Conservation (phyloP, 2,888 invertebrate genomes). For the Oxyteleia sp. region DNA sequence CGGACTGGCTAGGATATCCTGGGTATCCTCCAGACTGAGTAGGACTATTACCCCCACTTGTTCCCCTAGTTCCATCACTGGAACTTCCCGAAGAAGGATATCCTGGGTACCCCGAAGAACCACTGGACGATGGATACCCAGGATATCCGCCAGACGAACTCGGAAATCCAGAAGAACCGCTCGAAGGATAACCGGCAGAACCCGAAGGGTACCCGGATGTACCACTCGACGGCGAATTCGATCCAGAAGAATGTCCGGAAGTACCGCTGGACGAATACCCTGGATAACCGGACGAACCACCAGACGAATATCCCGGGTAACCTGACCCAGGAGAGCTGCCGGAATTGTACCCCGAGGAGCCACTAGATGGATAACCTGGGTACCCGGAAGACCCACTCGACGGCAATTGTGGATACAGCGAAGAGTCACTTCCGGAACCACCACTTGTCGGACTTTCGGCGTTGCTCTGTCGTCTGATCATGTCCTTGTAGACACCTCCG, state of each 20-base stretch:
- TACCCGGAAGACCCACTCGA: slow-evolving; percentile 28
- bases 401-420: slow-evolving; percentile 42
- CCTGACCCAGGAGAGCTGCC: too few relatives aligned
- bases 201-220: slow-evolving; percentile 30
- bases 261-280: too few relatives aligned
- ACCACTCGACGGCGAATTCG: too few relatives aligned
- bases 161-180: slow-evolving; percentile 39
- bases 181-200: slow-evolving; percentile 48
- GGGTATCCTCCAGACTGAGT: too few relatives aligned
- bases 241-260: too few relatives aligned
- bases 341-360: too few relatives aligned
- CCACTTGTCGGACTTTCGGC: slow-evolving; percentile 2
- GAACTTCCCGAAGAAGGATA: slow-evolving; percentile 30
- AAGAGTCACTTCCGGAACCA: slow-evolving; percentile 5
- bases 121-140: slow-evolving; percentile 5
- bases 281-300: too few relatives aligned
- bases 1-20: slow-evolving; percentile 63
- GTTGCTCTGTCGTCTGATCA: slow-evolving; percentile 76
- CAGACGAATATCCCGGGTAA: slow-evolving; percentile 70
- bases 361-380: slow-evolving; percentile 28
- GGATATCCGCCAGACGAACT: too few relatives aligned
- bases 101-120: slow-evolving; percentile 30
- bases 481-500: slow-evolving; percentile 76
- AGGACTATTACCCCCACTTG: too few relatives aligned
- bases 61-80: too few relatives aligned